phyloP scores from a whole-genome alignment of 2,113 vertebrate genomes.

The Channa maculata region DNA sequence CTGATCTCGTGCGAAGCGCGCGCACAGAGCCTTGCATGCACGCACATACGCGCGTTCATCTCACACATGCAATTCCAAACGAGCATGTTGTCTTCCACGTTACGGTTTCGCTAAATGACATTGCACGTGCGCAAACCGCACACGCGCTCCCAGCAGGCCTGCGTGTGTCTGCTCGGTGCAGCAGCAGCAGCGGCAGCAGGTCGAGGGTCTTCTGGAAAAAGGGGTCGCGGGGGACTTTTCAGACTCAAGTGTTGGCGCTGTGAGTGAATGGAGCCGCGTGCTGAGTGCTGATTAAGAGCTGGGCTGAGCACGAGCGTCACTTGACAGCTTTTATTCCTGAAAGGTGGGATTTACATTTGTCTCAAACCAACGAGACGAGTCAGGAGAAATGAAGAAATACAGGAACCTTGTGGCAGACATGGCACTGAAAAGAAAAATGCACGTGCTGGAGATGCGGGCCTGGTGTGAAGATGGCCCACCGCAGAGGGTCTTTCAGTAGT shows the following conservation, averaged over 20 bases:
- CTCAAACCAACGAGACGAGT: background rate
- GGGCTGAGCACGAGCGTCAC: constrained; percentile 57
- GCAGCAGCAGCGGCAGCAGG: constrained; percentile 62
- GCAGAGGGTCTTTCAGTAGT: constrained; percentile 9
- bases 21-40: background rate
- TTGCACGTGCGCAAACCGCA: background rate
- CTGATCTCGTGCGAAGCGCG: background rate
- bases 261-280: constrained; percentile 60
- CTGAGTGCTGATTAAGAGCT: constrained; percentile 73
- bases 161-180: constrained; percentile 17
- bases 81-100: background rate
- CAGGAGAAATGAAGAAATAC: background rate
- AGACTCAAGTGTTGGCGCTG: constrained; percentile 62
- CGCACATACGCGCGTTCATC: background rate
- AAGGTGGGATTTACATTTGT: constrained; percentile 40
- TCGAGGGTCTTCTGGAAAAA: constrained; percentile 56
- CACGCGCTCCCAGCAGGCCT: constrained; percentile 21
- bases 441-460: background rate
- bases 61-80: background rate
- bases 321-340: constrained; percentile 60
- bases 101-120: background rate
- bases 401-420: no score
- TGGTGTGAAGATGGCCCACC: constrained; percentile 7
- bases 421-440: no score
- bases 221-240: constrained; percentile 66